phyloP scores from a whole-genome alignment of 1,140 invertebrate species.

The Drosophila ogumai region DNA sequence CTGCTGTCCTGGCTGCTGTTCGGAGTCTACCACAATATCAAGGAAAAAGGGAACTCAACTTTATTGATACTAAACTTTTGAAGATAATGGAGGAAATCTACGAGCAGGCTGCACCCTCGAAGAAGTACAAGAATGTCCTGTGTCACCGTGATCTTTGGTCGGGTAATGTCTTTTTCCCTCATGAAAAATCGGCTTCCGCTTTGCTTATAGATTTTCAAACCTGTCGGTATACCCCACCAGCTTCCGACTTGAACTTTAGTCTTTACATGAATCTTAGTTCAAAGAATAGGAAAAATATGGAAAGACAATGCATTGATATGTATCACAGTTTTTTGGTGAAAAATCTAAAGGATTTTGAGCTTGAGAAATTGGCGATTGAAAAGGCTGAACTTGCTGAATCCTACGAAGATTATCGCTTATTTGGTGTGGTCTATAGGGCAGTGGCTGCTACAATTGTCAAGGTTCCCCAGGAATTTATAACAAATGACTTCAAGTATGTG shows the following conservation, averaged over 20 bases:
- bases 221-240: slow-evolving; percentile 86
- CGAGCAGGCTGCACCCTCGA: slow-evolving; percentile 66
- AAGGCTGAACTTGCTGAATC: slow-evolving; percentile 61
- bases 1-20: slow-evolving; percentile 48
- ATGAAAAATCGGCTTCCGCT: slow-evolving; percentile 71
- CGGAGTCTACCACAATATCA: slow-evolving; percentile 54
- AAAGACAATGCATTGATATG: slow-evolving; percentile 45
- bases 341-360: slow-evolving; percentile 25
- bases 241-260: slow-evolving; percentile 86
- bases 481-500: slow-evolving; percentile 70
- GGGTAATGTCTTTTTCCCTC: slow-evolving; percentile 87
- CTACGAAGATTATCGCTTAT: slow-evolving; percentile 70
- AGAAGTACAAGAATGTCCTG: slow-evolving; percentile 86
- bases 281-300: slow-evolving; percentile 28
- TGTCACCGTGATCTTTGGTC: slow-evolving; percentile 88
- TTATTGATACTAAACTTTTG: slow-evolving; percentile 40
- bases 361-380: slow-evolving; percentile 20
- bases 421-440: slow-evolving; percentile 65
- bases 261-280: slow-evolving; percentile 66
- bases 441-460: slow-evolving; percentile 64
- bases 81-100: slow-evolving; percentile 48
- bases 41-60: background rate
- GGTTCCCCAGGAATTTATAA: slow-evolving; percentile 57
- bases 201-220: slow-evolving; percentile 88
- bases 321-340: slow-evolving; percentile 54